Evolutionary conservation across 2,797 vertebrate genomes (phyloP), one percentile per base, ranked within the genome.

Genomic region (Sebastes steindachneri): DNA sequence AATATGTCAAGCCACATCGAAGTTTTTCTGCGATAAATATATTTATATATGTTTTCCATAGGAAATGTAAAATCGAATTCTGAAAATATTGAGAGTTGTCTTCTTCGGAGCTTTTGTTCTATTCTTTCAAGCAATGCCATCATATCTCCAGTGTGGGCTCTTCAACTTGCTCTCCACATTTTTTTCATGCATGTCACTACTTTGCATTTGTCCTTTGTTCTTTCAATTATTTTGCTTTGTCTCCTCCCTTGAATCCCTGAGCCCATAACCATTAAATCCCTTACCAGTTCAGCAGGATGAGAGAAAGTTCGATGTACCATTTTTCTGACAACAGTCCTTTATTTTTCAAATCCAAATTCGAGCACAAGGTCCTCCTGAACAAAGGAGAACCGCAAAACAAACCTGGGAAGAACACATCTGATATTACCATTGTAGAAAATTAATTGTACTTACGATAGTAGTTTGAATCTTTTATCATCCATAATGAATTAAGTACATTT

Each of bases 241-340:
- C 12, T 65, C n/a, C 57, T 59, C 71, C 9, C 11, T 33, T 67
- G 37, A 65, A 59, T 75, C 41, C 41, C 51, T 29, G 31, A 64
- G 51, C 5, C 28, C 26, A 78, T 80, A 70, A 76, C 71, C 55
- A 66, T 75, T 37, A 80, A 75, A 78, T 8, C 68, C 7, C 51
- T 83, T 77, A 67, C 5, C 12, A 45, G 51, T 37, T 64, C 41
- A 55, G 31, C 9, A 65, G 14, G 14, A 74, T 33, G 41, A 77
- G 21, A 68, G 63, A 37, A 21, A 59, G n/a, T 41, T 51, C 17
- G 4, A 58, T 45, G 31, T 14, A 5, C 7, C 21, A 25, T 65
- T 65, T 64, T 48, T 65, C n/a, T 72, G 54, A 77, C 59, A 15
- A 37, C 23, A 62, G 9, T 33, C 9, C 9, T 75, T 51, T 7